phyloP scores from a whole-genome alignment of 35 echinoderm and acorn worm species.

The Amphiura filiformis region DNA sequence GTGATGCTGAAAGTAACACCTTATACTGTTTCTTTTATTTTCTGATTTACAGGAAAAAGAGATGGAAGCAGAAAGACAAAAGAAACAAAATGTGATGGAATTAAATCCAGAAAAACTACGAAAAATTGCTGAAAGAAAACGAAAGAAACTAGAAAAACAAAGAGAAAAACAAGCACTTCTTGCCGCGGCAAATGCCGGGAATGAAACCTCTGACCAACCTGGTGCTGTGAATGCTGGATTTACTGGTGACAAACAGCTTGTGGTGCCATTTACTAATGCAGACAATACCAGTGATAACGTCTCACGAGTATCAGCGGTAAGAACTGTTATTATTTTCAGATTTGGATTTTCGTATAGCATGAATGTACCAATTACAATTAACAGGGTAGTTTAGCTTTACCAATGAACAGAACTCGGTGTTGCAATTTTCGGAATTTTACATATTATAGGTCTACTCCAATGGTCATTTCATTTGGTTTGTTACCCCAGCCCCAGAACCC shows the following conservation, averaged over 20 bases:
- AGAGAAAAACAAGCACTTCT: slow-evolving; percentile 4
- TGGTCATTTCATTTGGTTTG: too few species aligned
- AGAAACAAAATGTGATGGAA: slow-evolving; percentile 46
- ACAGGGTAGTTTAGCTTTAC: too few species aligned
- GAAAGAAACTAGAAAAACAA: slow-evolving; percentile 51
- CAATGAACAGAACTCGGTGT: too few species aligned
- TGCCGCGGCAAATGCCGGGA: slow-evolving; percentile 22
- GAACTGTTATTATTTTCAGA: not conserved
- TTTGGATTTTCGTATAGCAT: too few species aligned
- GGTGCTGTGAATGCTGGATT: not conserved
- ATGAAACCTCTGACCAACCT: not conserved
- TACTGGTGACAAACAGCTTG: not conserved
- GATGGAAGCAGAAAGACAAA: slow-evolving; percentile 47
- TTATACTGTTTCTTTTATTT: too few species aligned
- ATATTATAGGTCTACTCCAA: too few species aligned
- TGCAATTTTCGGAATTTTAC: too few species aligned
- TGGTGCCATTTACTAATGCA: not conserved
- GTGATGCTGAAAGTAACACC: too few species aligned
- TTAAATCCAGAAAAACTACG: slow-evolving; percentile 62
- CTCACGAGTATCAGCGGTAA: slow-evolving; percentile 63
- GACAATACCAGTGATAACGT: slow-evolving; percentile 35
- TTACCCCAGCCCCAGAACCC: too few species aligned
- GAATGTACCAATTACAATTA: not conserved
- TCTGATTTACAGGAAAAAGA: slow-evolving; percentile 63
- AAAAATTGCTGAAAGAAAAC: slow-evolving; percentile 69